Evolutionary conservation across 64 coral and sea anemone species (phyloP).

Genomic region (Pocillopora damicornis): DNA sequence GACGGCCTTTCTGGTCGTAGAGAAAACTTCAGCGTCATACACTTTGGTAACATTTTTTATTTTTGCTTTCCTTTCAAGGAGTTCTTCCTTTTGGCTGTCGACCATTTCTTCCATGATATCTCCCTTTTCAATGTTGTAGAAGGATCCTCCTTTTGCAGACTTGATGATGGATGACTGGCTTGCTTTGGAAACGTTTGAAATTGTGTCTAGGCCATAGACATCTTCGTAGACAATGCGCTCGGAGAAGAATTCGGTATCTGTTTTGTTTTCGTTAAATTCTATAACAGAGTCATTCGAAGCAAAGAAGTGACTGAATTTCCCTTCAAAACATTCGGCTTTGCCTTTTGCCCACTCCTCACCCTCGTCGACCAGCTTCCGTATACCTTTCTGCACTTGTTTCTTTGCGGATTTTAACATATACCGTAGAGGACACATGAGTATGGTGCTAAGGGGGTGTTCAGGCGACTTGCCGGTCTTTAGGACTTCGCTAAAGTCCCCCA

Average conservation of each 20-base stretch:
- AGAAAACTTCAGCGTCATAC: constrained; percentile 60
- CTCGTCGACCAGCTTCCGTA: not conserved
- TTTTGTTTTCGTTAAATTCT: not conserved
- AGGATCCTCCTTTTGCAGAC: not conserved
- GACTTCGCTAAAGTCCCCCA: constrained; percentile 51
- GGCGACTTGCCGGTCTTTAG: constrained; percentile 55
- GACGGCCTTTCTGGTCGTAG: constrained; percentile 29
- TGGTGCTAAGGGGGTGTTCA: constrained; percentile 53
- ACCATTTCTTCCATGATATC: constrained; percentile 66
- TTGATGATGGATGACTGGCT: constrained; percentile 61
- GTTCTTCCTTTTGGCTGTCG: constrained; percentile 53
- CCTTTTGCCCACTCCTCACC: not conserved
- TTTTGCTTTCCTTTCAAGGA: constrained; percentile 41
- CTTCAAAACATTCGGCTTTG: constrained; percentile 26
- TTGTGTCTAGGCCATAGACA: constrained; percentile 5
- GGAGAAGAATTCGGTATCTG: constrained; percentile 25
- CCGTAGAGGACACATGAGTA: constrained; percentile 62
- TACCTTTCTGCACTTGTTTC: constrained; percentile 25
- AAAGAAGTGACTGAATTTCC: constrained; percentile 57
- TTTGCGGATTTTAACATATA: constrained; percentile 39
- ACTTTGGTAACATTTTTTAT: constrained; percentile 36
- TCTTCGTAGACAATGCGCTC: constrained; percentile 57
- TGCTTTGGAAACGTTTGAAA: constrained; percentile 17
- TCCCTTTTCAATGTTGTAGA: constrained; percentile 66
- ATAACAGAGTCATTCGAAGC: constrained; percentile 22